Conservation (phyloP, 2,797 vertebrate genomes). For the Neostethus bicornis region DNA sequence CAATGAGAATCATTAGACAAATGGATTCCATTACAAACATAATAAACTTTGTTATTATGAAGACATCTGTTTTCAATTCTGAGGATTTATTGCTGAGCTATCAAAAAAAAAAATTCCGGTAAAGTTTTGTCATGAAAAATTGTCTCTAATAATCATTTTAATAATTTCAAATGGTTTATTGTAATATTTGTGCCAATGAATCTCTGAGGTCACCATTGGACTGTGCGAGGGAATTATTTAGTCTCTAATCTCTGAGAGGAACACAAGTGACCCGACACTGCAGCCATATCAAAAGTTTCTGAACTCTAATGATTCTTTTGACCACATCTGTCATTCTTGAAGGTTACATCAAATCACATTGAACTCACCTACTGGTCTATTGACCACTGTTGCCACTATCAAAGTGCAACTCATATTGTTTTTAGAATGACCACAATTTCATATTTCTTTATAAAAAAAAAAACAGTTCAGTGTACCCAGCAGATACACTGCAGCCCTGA, state of each 20-base stretch:
- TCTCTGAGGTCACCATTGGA: conserved; percentile 47
- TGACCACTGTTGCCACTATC: conserved; percentile 2
- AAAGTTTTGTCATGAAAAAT: conserved; percentile 9
- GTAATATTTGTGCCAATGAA: conserved; percentile 33
- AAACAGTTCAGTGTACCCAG: conserved; percentile 15
- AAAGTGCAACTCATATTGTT: conserved; percentile 22
- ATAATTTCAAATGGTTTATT: conserved; percentile 32
- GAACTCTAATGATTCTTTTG: conserved; percentile 15
- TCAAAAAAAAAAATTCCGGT: too few relatives aligned
- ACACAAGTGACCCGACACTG: conserved; percentile 33
- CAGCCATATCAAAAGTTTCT: conserved; percentile 33
- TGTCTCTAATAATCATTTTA: conserved; percentile 20
- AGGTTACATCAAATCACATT: conserved; percentile 35
- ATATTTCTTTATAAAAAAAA: conserved; percentile 14
- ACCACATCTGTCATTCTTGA: conserved; percentile 26
- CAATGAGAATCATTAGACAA: conserved; percentile 10
- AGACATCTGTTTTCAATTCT: conserved; percentile 15
- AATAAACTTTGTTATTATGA: conserved; percentile 14
- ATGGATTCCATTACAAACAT: background rate
- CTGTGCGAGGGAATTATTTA: conserved; percentile 22
- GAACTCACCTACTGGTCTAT: conserved; percentile 24
- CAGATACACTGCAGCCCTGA: conserved; percentile 26
- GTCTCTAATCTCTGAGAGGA: conserved; percentile 36
- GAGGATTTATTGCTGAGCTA: conserved; percentile 32
- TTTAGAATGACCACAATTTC: too few relatives aligned